Evolutionary conservation across 1,140 invertebrate species (phyloP).

Genomic region (Papilio polyxenes): DNA sequence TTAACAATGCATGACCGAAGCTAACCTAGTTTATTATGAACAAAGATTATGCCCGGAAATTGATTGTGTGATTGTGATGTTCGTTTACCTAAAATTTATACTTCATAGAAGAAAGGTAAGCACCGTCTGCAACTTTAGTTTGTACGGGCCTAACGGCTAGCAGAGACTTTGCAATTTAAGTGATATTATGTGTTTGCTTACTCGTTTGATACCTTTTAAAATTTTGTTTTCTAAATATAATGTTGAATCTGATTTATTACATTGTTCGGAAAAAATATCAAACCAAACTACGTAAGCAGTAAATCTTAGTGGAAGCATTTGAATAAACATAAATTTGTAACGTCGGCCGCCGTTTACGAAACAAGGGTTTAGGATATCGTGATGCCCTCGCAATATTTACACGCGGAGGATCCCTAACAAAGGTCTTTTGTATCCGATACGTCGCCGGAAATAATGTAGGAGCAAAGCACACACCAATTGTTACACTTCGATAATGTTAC

Average conservation of each 20-base stretch:
- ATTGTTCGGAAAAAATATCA: neutral
- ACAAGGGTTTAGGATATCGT: slow-evolving; percentile 38
- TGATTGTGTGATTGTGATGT: neutral
- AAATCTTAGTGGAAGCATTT: slow-evolving; percentile 29
- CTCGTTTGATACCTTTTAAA: too few relatives aligned
- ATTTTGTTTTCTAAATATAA: neutral
- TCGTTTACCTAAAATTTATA: too few relatives aligned
- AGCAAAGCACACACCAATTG: neutral
- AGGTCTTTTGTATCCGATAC: slow-evolving; percentile 29
- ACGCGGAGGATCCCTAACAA: slow-evolving; percentile 34
- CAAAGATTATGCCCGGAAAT: slow-evolving; percentile 15
- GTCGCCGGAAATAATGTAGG: slow-evolving; percentile 25
- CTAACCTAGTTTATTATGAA: slow-evolving; percentile 20
- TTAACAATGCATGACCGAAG: slow-evolving; percentile 38
- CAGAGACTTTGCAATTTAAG: too few relatives aligned
- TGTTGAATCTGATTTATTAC: too few relatives aligned
- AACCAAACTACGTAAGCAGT: neutral
- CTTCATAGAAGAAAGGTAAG: too few relatives aligned
- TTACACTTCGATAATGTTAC: slow-evolving; percentile 22
- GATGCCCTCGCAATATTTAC: slow-evolving; percentile 38
- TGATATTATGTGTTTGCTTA: too few relatives aligned
- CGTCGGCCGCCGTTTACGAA: slow-evolving; percentile 29
- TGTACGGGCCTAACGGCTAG: too few relatives aligned
- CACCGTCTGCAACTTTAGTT: too few relatives aligned
- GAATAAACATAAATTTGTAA: slow-evolving; percentile 40